Evolutionary conservation across 2,113 vertebrate species (phyloP), one percentile per base, ranked within the genome.

Genomic region (Rhinoderma darwinii): DNA sequence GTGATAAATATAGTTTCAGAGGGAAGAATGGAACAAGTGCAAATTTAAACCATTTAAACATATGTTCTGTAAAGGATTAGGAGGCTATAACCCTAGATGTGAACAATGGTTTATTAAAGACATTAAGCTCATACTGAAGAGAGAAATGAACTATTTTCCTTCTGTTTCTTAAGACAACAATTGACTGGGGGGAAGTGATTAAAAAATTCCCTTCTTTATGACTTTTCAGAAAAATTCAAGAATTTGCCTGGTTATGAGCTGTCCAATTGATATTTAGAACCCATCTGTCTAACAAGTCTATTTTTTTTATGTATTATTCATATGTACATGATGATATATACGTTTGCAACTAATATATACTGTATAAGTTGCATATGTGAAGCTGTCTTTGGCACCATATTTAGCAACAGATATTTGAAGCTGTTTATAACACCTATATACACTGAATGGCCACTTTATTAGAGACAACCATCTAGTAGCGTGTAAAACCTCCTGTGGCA

Each of bases 61-160:
- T 59, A 80, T 80, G 77, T 59, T 80, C 54, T 61, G 47, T 41
- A 80, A 25, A 80, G 77, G 51, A 61, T 80, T 80, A 59, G 35
- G 5, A 39, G 51, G 37, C 35, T 80, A 32, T 80, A 80, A 59
- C 54, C 77, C 51, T 54, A 80, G 77, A 80, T 80, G 77, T 80
- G 77, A 80, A 80, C 77, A 59, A 80, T 80, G 25, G 77, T 6
- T 20, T 80, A 80, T 80, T 59, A 80, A 80, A 80, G 77, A 56
- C 76, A 56, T 79, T 79, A 79, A 79, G 77, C 77, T 80, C 32
- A 80, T 80, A 15, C 27, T 54, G 76, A 20, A 79, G 51, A 20
- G 11, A 56, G 51, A 59, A 79, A 80, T 80, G 51, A 41, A 80
- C 51, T 80, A 61, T 80, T 80, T 79, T 54, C 76, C 51, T 80